Base-by-base conservation (phyloP, 2,888 invertebrate species). In the Tortricodes alternella region DNA sequence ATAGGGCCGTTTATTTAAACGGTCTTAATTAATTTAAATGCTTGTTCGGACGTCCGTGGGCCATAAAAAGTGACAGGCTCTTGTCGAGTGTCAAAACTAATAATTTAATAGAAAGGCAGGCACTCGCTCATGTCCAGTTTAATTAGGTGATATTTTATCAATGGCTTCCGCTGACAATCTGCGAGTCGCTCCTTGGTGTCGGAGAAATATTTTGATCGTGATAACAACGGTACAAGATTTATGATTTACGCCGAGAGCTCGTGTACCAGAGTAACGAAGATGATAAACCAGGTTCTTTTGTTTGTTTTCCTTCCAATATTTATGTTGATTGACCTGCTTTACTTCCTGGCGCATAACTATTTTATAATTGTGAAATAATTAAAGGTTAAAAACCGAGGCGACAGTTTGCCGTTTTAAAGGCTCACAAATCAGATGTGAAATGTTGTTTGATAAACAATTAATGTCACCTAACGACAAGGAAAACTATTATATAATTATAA, bases 1-100 rank as follows among this genome's bases (percentile, higher is more conserved):
- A 82, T 80, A 70, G 65, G 65, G 68, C 75, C 73, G 78, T 80
- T 74, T 72, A 70, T 73, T 71, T 78, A 80, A 80, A 78, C 66
- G 69, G 62, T 70, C 68, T 73, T 80, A 82, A 85, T 85, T 83
- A 78, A 80, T 81, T 79, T 73, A 73, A 79, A 75, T 73, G 73
- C 65, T 64, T 60, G 66, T 63, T 71, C 64, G 67, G 66, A 71
- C 67, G 61, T 77, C 68, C 70, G 70, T 69, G 63, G 67, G 62
- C 67, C 65, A 68, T 71, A 74, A 78, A 79, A 76, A 74, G 67
- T 75, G 74, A 78, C 72, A 65, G 68, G 65, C 61, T 65, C 63
- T 64, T 66, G 73, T 65, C 67, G 60, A 60, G 67, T 80, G 80
- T 83, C 82, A 80, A 74, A 78, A 72, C 64, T 56, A 66, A 65